Evolutionary conservation across 2,888 invertebrate genomes (phyloP).

Genomic region (Leptodirus hochenwartii): DNA sequence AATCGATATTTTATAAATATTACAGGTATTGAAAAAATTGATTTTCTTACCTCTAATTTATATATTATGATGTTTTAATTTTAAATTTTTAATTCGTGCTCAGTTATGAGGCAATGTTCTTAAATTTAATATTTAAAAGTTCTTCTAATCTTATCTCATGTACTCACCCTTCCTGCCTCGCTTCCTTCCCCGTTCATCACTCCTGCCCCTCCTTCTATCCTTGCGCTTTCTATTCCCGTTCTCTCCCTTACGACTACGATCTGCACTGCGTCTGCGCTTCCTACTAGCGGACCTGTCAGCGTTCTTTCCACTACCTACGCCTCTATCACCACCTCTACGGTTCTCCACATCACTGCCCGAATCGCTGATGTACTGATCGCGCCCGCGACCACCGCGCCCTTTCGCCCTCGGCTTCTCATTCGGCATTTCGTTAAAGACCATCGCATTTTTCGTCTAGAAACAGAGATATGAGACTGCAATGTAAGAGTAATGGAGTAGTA

Average conservation of each 20-base stretch:
- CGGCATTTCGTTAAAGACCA: conserved; percentile 68
- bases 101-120: too few species aligned
- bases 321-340: conserved; percentile 22
- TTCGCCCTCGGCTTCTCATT: conserved; percentile 41
- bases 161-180: too few species aligned
- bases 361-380: conserved; percentile 63
- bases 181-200: conserved; percentile 16
- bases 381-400: conserved; percentile 29
- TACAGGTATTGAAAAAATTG: too few species aligned
- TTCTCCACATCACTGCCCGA: conserved; percentile 45
- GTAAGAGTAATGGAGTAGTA: too few species aligned
- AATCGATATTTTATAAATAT: too few species aligned
- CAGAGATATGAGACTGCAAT: too few species aligned
- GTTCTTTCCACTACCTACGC: conserved; percentile 7
- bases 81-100: too few species aligned
- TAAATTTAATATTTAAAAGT: too few species aligned
- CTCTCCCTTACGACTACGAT: too few species aligned
- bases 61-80: too few species aligned
- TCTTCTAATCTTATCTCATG: too few species aligned
- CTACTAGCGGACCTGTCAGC: conserved; percentile 27
- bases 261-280: conserved; percentile 20
- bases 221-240: conserved; percentile 25
- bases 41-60: too few species aligned
- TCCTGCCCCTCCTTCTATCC: conserved; percentile 22
- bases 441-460: conserved; percentile 79